A percentile compares a stretch with the other conserved stretches of the same genome.
Evolutionary conservation across 2,797 vertebrate genomes (phyloP).

Genomic region (Coccyzus lansbergi): DNA sequence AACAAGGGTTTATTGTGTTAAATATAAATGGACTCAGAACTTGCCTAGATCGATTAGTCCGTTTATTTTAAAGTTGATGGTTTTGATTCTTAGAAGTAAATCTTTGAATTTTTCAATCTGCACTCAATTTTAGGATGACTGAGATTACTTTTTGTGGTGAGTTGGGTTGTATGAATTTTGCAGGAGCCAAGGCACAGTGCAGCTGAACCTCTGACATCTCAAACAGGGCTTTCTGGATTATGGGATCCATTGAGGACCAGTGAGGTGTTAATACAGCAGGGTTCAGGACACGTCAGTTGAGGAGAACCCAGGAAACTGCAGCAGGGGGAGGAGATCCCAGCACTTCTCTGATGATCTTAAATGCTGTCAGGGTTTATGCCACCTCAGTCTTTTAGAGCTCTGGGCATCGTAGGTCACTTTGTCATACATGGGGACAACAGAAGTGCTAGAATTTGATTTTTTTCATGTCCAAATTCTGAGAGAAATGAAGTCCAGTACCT

Average conservation of each 20-base stretch:
- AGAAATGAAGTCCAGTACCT: neutral
- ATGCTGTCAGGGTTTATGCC: neutral
- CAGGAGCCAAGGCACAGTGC: neutral
- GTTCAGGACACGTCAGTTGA: neutral
- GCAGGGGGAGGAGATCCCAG: neutral
- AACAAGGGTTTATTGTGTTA: neutral
- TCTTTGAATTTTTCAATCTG: neutral
- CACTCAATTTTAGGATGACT: neutral
- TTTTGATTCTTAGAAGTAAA: conserved; percentile 7
- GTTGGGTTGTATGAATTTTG: neutral
- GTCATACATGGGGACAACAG: neutral
- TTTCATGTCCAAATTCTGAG: neutral
- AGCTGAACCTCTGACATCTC: neutral
- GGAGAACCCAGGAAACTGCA: neutral
- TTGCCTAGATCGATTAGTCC: neutral
- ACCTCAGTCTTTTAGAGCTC: neutral
- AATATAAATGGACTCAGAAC: conserved; percentile 3
- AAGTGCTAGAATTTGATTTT: neutral
- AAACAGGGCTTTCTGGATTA: neutral
- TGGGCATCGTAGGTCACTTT: neutral
- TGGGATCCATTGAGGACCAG: neutral
- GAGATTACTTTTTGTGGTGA: neutral
- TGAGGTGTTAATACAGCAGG: neutral
- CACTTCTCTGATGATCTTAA: neutral
- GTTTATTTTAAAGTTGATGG: conserved; percentile 36